A percentile compares a stretch with the other conserved stretches of the same genome.
Evolutionary conservation across 2,888 invertebrate species (phyloP).

Genomic region (Autographa pulchrina): DNA sequence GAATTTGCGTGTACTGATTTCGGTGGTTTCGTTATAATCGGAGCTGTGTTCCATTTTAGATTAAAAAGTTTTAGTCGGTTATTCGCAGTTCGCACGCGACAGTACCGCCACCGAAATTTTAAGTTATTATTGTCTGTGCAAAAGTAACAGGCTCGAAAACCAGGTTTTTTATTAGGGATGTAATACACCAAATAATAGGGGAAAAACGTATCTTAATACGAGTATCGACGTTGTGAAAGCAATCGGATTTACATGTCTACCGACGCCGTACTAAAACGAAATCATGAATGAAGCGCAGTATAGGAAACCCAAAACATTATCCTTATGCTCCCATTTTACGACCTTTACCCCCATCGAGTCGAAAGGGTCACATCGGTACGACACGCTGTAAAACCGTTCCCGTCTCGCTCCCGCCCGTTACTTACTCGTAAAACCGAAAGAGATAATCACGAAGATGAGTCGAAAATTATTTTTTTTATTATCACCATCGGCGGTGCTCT

Average conservation of each 20-base stretch:
- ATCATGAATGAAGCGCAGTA: constrained; percentile 89
- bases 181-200: constrained; percentile 83
- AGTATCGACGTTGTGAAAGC: constrained; percentile 83
- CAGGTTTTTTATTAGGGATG: constrained; percentile 76
- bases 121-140: constrained; percentile 24
- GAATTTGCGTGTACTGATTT: constrained; percentile 74
- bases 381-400: constrained; percentile 83
- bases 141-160: constrained; percentile 38
- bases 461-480: constrained; percentile 90
- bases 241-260: constrained; percentile 89
- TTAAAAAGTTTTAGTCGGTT: constrained; percentile 52
- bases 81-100: constrained; percentile 27
- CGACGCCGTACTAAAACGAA: constrained; percentile 87
- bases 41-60: constrained; percentile 59
- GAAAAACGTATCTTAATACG: constrained; percentile 76
- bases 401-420: constrained; percentile 76
- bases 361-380: constrained; percentile 87
- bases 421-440: constrained; percentile 81
- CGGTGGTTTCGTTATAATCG: constrained; percentile 57
- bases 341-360: constrained; percentile 89
- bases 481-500: constrained; percentile 90
- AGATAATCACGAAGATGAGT: constrained; percentile 89
- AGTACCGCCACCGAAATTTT: constrained; percentile 21
- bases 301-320: constrained; percentile 89
- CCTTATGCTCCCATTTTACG: constrained; percentile 90